phyloP scores from a whole-genome alignment of 2,113 vertebrate species.

The Solea solea region DNA sequence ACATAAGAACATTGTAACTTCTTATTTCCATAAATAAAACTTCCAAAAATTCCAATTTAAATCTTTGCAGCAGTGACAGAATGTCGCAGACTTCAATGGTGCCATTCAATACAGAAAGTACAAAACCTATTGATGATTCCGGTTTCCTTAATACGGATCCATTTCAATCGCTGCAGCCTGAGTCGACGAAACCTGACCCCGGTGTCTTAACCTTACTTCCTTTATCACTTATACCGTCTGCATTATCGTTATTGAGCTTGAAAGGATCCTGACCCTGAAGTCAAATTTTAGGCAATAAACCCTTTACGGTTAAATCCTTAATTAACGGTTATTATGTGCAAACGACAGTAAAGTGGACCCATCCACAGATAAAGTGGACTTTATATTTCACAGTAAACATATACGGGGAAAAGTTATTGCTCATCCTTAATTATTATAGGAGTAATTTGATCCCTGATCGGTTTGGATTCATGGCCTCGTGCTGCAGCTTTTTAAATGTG shows the following conservation, averaged over 20 bases:
- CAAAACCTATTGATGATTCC: constrained; percentile 51
- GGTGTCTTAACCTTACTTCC: constrained; percentile 39
- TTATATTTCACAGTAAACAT: constrained; percentile 3
- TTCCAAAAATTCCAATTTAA: not conserved
- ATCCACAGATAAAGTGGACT: not conserved
- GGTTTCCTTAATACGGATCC: constrained; percentile 47
- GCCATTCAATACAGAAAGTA: constrained; percentile 36
- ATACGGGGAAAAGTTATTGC: constrained; percentile 22
- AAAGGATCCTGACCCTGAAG: not conserved
- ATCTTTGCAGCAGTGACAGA: constrained; percentile 5
- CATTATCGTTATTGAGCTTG: not conserved
- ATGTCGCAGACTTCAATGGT: not conserved
- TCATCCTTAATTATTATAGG: constrained; percentile 55
- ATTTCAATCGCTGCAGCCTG: constrained; percentile 35
- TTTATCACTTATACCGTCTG: constrained; percentile 25
- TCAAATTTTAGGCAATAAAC: not conserved
- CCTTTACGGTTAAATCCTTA: no score
- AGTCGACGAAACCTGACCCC: constrained; percentile 27
- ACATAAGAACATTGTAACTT: not conserved
- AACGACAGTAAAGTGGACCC: not conserved
- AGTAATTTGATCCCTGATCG: constrained; percentile 34
- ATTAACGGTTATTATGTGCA: no score
- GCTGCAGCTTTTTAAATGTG: constrained; percentile 23
- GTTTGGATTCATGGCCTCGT: constrained; percentile 22
- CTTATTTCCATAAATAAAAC: not conserved